Evolutionary conservation across 2,888 invertebrate genomes (phyloP), one percentile per base, ranked within the genome.

Genomic region (Argyresthia albistria): DNA sequence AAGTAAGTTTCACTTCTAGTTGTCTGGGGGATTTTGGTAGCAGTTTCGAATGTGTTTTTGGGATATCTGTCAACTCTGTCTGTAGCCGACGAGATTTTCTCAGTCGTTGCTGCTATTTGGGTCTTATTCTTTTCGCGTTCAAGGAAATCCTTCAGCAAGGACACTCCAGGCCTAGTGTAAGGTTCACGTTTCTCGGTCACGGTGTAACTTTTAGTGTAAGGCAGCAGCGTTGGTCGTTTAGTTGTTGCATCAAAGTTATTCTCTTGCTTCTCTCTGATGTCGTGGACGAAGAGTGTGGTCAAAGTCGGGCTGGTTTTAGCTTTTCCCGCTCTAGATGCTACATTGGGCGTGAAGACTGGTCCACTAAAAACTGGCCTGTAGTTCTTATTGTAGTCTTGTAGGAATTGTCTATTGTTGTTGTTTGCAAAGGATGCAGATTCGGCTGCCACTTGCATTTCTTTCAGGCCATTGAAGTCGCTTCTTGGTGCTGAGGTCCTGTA

Each of bases 361-460:
- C 81, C 86, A 25, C 25, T 25, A 6, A 25, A 25, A 25, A 25
- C 25, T 0, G 82, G 86, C 4, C 83, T 70, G 53, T 76, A 72
- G 63, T 82, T 76, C 65, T 89, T 77, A 59, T 74, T 70, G 54
- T 75, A 80, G 54, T 83, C 76, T 68, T 88, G 84, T 39, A 86
- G 63, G 55, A 73, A 80, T 59, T 88, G 83, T 53, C 82, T 73
- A 25, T 25, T 25, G 56, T 86, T 84, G 53, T 82, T 84, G 53
- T 81, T 86, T 43, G 90, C 91, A 66, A 95, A 95, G 0, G 95
- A 93, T 0, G 93, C 93, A 8, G 93, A 91, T 74, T 95, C 95
- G 8, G 95, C 93, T 0, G 92, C 89, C 1, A 92, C 89, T 69
- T 94, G 94, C 66, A 90, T 89, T 73, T 94, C 93, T 56, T 76